These are phyloP conservation scores for Rhysida immarginata DNA, from an alignment of 1,140 invertebrate species.

Conservation along the genomic window DNA sequence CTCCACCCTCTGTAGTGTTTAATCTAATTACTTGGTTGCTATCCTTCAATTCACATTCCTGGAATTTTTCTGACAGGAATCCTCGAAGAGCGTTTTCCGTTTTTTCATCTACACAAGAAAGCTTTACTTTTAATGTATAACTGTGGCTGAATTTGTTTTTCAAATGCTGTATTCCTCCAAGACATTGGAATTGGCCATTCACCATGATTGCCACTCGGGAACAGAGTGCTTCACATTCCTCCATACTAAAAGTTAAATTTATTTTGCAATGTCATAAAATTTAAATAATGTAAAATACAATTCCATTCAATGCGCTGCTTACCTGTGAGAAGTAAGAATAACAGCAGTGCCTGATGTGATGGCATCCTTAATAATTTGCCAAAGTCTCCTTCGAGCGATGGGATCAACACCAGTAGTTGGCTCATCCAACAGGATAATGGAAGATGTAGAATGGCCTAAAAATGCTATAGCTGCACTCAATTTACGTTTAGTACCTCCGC, in stretches of 20 bases:
- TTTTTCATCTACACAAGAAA: no score
- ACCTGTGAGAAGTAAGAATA: constrained; percentile 16
- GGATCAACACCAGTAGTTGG: constrained; percentile 26
- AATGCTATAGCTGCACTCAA: constrained; percentile 32
- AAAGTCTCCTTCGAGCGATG: constrained; percentile 32
- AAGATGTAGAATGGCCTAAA: constrained; percentile 30
- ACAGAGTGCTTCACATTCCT: constrained; percentile 34
- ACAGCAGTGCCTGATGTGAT: constrained; percentile 11
- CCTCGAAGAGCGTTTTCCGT: no score
- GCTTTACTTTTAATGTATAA: constrained; percentile 36
- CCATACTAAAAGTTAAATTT: constrained; percentile 22
- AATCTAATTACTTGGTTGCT: no score
- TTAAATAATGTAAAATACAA: not conserved
- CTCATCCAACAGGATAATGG: constrained; percentile 29
- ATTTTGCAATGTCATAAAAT: not conserved
- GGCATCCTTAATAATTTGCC: constrained; percentile 23
- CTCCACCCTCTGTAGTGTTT: no score
- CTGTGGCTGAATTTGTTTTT: constrained; percentile 39
- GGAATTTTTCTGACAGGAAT: no score
- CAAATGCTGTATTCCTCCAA: constrained; percentile 29
- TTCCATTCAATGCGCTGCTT: not conserved
- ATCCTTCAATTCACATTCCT: no score
- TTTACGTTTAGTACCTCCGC: constrained; percentile 34
- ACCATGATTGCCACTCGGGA: constrained; percentile 32
- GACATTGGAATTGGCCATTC: constrained; percentile 28